A percentile compares a stretch with the other conserved stretches of the same genome.
phyloP scores from a whole-genome alignment of 2,888 invertebrate genomes.

The Psylliodes chrysocephalus region DNA sequence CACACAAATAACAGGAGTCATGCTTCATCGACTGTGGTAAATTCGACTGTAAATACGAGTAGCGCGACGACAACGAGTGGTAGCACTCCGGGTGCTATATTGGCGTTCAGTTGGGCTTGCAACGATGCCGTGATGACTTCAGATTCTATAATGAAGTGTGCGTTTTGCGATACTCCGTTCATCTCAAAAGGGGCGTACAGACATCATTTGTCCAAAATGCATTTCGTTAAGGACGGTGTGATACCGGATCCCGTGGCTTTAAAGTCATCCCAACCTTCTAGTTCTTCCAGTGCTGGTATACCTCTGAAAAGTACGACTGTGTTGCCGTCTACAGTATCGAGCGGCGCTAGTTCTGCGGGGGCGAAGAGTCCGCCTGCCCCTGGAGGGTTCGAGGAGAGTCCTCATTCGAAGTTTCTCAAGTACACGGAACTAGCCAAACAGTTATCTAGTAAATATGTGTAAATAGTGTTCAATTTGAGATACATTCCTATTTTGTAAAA shows the following conservation, averaged over 20 bases:
- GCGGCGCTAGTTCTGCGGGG: constrained; percentile 50
- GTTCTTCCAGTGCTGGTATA: constrained; percentile 51
- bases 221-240: constrained; percentile 92
- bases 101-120: constrained; percentile 95
- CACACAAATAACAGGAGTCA: constrained; percentile 66
- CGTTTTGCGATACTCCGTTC: constrained; percentile 94
- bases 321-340: constrained; percentile 49
- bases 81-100: constrained; percentile 82
- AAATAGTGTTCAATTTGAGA: constrained; percentile 61
- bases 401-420: constrained; percentile 97
- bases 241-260: constrained; percentile 79
- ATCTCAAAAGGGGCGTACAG: constrained; percentile 97
- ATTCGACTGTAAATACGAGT: constrained; percentile 59
- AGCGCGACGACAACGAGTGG: constrained; percentile 61
- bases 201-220: constrained; percentile 95
- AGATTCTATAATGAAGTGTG: constrained; percentile 93
- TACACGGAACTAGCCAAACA: constrained; percentile 99
- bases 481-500: constrained; percentile 55
- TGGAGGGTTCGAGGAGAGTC: constrained; percentile 84
- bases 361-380: constrained; percentile 62
- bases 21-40: constrained; percentile 56
- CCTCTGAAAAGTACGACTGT: constrained; percentile 55
- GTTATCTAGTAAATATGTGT: constrained; percentile 96
- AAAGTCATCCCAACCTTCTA: constrained; percentile 64
- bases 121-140: constrained; percentile 89